Base-by-base conservation (phyloP, 1,140 invertebrate genomes). In the Propsilocerus akamusi region DNA sequence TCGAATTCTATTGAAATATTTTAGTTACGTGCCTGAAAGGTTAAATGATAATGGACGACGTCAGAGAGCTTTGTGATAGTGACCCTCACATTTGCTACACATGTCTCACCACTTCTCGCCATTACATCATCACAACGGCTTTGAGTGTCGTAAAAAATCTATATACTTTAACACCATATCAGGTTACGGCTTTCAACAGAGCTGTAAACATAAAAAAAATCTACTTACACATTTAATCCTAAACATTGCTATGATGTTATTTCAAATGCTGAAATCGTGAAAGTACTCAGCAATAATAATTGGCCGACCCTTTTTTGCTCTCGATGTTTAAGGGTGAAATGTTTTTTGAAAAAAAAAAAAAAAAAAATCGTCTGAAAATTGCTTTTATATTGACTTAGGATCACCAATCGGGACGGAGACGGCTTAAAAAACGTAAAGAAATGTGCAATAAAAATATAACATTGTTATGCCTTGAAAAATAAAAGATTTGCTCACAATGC, bases 341-440 rank as follows among this genome's bases (percentile, higher is more conserved):
- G n/a, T 30, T 7, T 12, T 30, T 12, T 30, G 28, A 30, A 30
- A 30, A 30, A 30, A n/a, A 12, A n/a, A 30, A n/a, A 30, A 30
- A 30, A 30, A 12, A n/a, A 12, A 30, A 30, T n/a, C 28, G 11
- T 30, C 14, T 30, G 4, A 17, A 20, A 41, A 41, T 41, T 20
- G 34, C 34, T 41, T 41, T 41, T 41, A 41, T 41, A 41, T 41
- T 41, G 34, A 41, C 34, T 41, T 41, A 41, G 34, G 34, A 41
- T 41, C 22, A 20, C 34, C 34, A 41, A 20, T 6, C n/a, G n/a
- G n/a, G n/a, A n/a, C n/a, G n/a, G n/a, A n/a, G n/a, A n/a, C n/a
- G n/a, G n/a, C n/a, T n/a, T n/a, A n/a, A n/a, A n/a, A n/a, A n/a
- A n/a, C n/a, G n/a, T n/a, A 12, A 41, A 17, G 34, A 20, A 17